A percentile compares a stretch with the other conserved stretches of the same genome.
These are phyloP conservation scores for Siderastrea radians DNA, from an alignment of 92 coral and sea anemone species.

Conservation along the genomic window DNA sequence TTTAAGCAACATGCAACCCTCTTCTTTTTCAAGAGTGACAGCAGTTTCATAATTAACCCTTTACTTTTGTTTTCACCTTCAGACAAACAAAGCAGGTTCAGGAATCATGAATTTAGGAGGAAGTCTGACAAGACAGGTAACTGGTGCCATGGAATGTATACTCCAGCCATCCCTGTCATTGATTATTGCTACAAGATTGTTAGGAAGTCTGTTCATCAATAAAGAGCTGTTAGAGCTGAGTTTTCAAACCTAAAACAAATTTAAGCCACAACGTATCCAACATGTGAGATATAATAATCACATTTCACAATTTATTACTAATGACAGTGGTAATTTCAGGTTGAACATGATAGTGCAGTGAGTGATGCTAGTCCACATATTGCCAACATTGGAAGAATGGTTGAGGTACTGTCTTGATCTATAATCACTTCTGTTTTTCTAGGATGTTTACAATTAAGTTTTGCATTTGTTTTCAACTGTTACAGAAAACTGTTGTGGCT, in stretches of 20 bases:
- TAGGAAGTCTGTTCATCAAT: too few relatives aligned
- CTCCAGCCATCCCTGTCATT: too few relatives aligned
- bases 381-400: conserved; percentile 95
- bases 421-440: neutral
- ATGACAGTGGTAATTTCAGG: conserved; percentile 52
- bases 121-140: conserved; percentile 98
- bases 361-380: conserved; percentile 94
- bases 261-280: too few relatives aligned
- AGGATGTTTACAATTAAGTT: neutral
- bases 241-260: too few relatives aligned
- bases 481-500: too few relatives aligned
- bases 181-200: too few relatives aligned
- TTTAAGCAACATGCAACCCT: neutral
- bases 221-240: too few relatives aligned
- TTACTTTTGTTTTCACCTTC: conserved; percentile 6
- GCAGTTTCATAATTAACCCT: neutral
- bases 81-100: conserved; percentile 97
- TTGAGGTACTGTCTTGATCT: conserved; percentile 76
- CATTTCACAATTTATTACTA: neutral
- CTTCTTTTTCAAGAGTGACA: neutral
- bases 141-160: neutral
- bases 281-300: too few relatives aligned
- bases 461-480: neutral
- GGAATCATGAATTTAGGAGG: conserved; percentile 99
- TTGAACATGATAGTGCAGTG: conserved; percentile 84